Base-by-base conservation (phyloP, 1,140 invertebrate species). In the Drosophila malerkotliana region DNA sequence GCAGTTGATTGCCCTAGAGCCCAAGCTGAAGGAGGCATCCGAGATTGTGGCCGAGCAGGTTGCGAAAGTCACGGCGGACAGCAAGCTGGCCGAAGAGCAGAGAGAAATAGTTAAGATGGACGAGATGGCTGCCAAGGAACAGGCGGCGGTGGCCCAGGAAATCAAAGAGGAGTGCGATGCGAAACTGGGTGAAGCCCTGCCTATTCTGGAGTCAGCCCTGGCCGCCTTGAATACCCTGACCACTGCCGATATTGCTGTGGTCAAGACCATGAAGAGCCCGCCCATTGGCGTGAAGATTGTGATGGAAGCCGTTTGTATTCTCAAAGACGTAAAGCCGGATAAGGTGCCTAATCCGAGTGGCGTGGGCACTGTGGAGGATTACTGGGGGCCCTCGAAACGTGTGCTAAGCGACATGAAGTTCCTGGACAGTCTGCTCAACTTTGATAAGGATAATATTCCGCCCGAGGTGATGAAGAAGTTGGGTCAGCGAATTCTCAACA, bases 181-280 rank as follows among this genome's bases (percentile, higher is more conserved):
- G 48, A 97, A 99, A 91, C 93, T 99, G 72, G 96, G 97, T 0
- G 97, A 98, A 92, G 98, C 98, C 0, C 95, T 99, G 93, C 98
- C 98, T 0, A 97, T 98, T 62, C 93, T 99, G 53, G 96, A 98
- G 85, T 93, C 95, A n/a, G 98, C 99, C 12, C 92, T 98, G 69
- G 94, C 95, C 1, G 98, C 98, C 3, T 92, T 99, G 1, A 96
- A 99, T 79, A 98, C 98, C 0, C 93, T 99, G 3, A 99, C 98
- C 39, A 95, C 96, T 4, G 93, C 95, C 14, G 98, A 99, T 92
- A 98, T 99, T 53, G 97, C 97, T 28, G 94, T 98, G 45, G 97
- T 99, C 4, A 99, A 98, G 93, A 96, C 98, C 1, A 99, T 99
- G 98, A 99, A 99, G 93, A 98, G 96, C 93, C 99, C 99, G 2